Percentiles rank a stretch among this genome's conserved stretches.
Evolutionary conservation across 2,888 invertebrate species (phyloP).

Genomic region (Lithosia quadra): DNA sequence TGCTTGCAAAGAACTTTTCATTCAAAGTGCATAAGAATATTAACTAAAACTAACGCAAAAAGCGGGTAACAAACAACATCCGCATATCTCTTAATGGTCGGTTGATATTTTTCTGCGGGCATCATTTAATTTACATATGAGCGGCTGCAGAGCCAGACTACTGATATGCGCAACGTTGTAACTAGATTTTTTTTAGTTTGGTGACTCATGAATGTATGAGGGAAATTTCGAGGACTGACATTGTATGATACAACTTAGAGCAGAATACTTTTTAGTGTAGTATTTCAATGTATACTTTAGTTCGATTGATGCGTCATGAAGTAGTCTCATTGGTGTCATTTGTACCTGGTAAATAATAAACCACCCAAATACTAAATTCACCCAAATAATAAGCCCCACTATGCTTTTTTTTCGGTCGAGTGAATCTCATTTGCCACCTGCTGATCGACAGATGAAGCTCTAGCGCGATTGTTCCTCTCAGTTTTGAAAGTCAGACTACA

Average conservation of each 20-base stretch:
- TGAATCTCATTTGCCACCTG: too few species aligned
- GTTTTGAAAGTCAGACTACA: neutral
- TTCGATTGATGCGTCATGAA: too few species aligned
- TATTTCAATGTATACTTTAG: too few species aligned
- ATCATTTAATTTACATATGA: slow-evolving; percentile 85
- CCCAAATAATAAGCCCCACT: too few species aligned
- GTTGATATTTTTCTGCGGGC: slow-evolving; percentile 68
- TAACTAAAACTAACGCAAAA: slow-evolving; percentile 44
- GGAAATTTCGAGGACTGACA: neutral
- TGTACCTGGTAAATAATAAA: too few species aligned
- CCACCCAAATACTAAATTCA: too few species aligned
- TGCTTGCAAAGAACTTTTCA: neutral
- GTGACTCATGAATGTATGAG: neutral
- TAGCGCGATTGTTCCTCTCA: neutral
- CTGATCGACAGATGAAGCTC: neutral
- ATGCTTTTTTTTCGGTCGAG: too few species aligned
- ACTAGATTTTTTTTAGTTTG: neutral
- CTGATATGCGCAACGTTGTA: slow-evolving; percentile 27
- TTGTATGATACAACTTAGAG: too few species aligned
- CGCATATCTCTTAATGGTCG: slow-evolving; percentile 66
- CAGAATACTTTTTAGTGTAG: too few species aligned
- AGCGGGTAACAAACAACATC: slow-evolving; percentile 49
- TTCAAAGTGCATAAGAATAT: slow-evolving; percentile 32
- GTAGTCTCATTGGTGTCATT: too few species aligned
- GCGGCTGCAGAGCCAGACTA: slow-evolving; percentile 62